A percentile compares a stretch with the other conserved stretches of the same genome.
phyloP scores from a whole-genome alignment of 2,113 vertebrate genomes.

The Mus spicilegus region DNA sequence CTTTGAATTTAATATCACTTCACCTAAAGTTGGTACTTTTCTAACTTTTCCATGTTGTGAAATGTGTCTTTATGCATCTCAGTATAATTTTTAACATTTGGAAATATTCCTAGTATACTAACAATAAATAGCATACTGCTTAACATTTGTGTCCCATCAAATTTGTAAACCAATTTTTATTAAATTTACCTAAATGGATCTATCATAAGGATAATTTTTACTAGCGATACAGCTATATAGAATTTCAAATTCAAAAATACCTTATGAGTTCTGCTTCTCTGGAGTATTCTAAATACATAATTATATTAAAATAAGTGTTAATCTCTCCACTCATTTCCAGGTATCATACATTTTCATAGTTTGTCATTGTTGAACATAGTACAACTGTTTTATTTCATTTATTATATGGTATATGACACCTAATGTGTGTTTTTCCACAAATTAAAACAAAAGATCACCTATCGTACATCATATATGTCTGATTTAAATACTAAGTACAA shows the following conservation, averaged over 20 bases:
- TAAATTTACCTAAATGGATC: not conserved
- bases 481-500: not conserved
- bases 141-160: not conserved
- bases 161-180: not conserved
- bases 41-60: not conserved
- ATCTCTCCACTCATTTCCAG: not conserved
- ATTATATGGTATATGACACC: not conserved
- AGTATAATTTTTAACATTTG: conserved; percentile 28
- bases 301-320: not conserved
- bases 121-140: not conserved
- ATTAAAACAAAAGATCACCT: not conserved
- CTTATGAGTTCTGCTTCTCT: not conserved
- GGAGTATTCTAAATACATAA: not conserved
- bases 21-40: not conserved
- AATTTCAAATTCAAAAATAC: not conserved
- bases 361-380: not conserved
- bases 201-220: not conserved
- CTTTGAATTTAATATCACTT: not conserved
- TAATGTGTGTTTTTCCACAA: not conserved
- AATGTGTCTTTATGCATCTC: not conserved
- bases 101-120: not conserved
- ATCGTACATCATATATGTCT: not conserved
- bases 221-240: not conserved
- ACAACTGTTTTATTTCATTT: conserved; percentile 29
- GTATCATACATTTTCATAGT: not conserved